phyloP scores from a whole-genome alignment of 2,113 vertebrate species.

The Ptilorrhoa leucosticta region DNA sequence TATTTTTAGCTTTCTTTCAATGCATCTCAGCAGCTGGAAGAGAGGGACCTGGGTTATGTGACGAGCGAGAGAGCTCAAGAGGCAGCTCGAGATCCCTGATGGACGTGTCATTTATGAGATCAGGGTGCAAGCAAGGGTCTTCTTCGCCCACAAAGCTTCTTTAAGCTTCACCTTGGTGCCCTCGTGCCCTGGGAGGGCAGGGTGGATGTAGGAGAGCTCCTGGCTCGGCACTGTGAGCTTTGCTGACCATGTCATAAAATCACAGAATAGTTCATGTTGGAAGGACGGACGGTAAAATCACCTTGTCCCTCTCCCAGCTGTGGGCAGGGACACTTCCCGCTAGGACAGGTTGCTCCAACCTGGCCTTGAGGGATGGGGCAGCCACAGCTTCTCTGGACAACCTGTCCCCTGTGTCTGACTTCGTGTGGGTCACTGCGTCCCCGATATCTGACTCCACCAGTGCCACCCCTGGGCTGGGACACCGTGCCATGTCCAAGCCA shows the following conservation, averaged over 20 bases:
- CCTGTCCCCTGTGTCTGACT: not conserved
- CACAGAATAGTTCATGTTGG: not conserved
- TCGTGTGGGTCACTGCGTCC: not conserved
- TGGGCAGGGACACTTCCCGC: not conserved
- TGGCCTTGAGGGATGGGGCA: not conserved
- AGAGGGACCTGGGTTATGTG: not conserved
- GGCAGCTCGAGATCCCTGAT: not conserved
- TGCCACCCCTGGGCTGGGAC: not conserved
- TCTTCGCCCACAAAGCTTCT: not conserved
- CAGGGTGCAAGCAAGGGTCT: not conserved
- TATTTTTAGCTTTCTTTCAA: slow-evolving; percentile 50
- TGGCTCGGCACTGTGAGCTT: not conserved
- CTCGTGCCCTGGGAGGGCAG: not conserved
- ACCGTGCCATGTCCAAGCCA: accelerated
- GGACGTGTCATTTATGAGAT: accelerated
- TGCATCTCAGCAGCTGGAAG: slow-evolving; percentile 39
- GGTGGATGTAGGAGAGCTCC: not conserved
- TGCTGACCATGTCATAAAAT: not conserved
- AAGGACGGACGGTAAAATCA: not conserved
- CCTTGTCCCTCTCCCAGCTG: not conserved
- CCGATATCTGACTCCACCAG: accelerated
- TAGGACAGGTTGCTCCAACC: not conserved
- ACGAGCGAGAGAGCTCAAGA: not conserved
- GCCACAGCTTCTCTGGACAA: not conserved
- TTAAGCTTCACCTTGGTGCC: not conserved